Evolutionary conservation across 2,797 vertebrate genomes (phyloP), one percentile per base, ranked within the genome.

Genomic region (Pitangus sulphuratus): DNA sequence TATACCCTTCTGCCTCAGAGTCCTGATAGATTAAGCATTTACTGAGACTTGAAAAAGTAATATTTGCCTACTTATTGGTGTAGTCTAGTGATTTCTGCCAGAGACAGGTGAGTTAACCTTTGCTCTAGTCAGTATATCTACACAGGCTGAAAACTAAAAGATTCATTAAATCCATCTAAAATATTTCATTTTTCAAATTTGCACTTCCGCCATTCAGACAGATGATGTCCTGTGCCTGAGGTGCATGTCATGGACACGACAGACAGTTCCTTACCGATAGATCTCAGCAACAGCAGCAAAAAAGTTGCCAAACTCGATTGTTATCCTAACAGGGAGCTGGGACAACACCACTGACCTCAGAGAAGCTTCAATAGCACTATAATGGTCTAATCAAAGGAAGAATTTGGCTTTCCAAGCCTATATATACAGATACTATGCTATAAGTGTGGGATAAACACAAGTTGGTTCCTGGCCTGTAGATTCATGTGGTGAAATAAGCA

Each of bases 171-270:
- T 56, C 16, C 20, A 44, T 61, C 40, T 86, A 40, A 88, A 76
- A 24, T 33, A 60, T 7, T 82, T 84, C 2, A 25, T 79, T 88
- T 94, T 89, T 58, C 40, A 18, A 37, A 42, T 61, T 45, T 84
- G 39, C 12, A 35, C 58, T 87, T 74, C 18, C 45, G 33, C 39
- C 21, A 13, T 69, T 72, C 37, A 70, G 37, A 25, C 14, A 42
- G 53, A 6, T 60, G 48, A 15, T 26, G 7, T n/a, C 31, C 57
- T 47, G 61, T 88, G 61, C n/a, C 28, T 47, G 47, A 62, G 57
- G 20, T 64, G 14, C 19, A 3, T 53, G 31, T 50, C 6, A 0
- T 35, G 56, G 39, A 12, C 2, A 1, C 8, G 33, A 65, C 39
- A 40, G 57, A 42, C 35, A 22, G 26, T 28, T 74, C 30, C 39